A percentile compares a stretch with the other conserved stretches of the same genome.
These are phyloP conservation scores for Rhynchomys soricoides DNA, from an alignment of 2,113 vertebrate species.

Conservation along the genomic window DNA sequence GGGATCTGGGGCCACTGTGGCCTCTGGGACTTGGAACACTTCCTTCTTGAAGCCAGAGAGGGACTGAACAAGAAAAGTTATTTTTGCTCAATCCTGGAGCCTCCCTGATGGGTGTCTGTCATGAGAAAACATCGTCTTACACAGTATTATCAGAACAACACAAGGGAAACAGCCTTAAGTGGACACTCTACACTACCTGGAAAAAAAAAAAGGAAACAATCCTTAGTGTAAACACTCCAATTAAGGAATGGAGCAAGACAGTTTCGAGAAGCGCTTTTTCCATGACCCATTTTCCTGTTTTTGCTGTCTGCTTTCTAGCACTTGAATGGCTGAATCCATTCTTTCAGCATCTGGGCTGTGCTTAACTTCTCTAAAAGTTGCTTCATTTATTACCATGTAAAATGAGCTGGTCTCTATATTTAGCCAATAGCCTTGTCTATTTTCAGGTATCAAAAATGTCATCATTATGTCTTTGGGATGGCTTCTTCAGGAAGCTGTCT, in stretches of 20 bases:
- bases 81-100: not conserved
- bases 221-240: not conserved
- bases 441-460: slow-evolving; percentile 38
- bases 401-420: slow-evolving; percentile 76
- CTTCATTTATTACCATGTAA: not conserved
- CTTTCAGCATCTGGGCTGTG: not conserved
- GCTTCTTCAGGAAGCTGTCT: not conserved
- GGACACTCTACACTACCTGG: not conserved
- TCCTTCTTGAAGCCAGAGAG: not conserved
- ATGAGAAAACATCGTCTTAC: not conserved
- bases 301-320: not conserved
- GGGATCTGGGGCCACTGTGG: too few species aligned
- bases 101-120: too few species aligned
- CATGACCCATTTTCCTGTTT: not conserved
- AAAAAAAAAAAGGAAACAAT: not conserved
- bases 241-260: not conserved
- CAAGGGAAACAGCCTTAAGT: not conserved
- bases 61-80: not conserved
- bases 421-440: slow-evolving; percentile 17
- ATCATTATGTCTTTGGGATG: not conserved
- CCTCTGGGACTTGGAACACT: not conserved
- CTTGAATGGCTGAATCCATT: not conserved
- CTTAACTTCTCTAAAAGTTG: not conserved
- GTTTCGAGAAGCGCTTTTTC: not conserved
- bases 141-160: not conserved